A percentile compares a stretch with the other conserved stretches of the same genome.
phyloP scores from a whole-genome alignment of 2,113 vertebrate genomes.

The Etia nguti region DNA sequence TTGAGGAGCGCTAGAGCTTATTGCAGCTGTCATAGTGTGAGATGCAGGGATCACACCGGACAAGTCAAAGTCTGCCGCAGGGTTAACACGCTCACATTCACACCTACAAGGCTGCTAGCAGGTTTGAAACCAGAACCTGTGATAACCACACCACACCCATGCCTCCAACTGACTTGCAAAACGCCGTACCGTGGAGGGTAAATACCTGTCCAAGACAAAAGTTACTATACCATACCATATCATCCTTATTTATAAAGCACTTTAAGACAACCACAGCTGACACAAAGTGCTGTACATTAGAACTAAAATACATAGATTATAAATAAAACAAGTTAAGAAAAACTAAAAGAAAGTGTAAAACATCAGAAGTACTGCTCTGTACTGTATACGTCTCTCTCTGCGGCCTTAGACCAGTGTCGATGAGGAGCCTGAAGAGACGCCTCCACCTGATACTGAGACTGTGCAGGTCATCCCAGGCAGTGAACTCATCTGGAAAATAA shows the following conservation, averaged over 20 bases:
- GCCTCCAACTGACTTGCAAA: neutral
- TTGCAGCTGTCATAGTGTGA: neutral
- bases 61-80: neutral
- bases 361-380: neutral
- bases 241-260: neutral
- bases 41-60: neutral
- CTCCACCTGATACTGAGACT: conserved; percentile 86
- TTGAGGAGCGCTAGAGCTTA: neutral
- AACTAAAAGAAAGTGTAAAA: neutral
- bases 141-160: neutral
- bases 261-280: neutral
- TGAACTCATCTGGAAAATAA: conserved; percentile 89
- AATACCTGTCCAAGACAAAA: neutral
- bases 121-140: neutral
- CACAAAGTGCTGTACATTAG: neutral
- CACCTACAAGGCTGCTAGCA: neutral
- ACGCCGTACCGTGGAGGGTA: rapidly evolving
- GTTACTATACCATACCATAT: neutral
- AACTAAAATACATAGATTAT: neutral
- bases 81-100: neutral
- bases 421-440: conserved; percentile 91
- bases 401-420: conserved; percentile 67
- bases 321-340: neutral
- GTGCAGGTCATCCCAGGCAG: conserved; percentile 92
- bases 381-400: neutral